These are phyloP conservation scores for Cabera pusaria DNA, from an alignment of 2,888 invertebrate species.

Conservation along the genomic window DNA sequence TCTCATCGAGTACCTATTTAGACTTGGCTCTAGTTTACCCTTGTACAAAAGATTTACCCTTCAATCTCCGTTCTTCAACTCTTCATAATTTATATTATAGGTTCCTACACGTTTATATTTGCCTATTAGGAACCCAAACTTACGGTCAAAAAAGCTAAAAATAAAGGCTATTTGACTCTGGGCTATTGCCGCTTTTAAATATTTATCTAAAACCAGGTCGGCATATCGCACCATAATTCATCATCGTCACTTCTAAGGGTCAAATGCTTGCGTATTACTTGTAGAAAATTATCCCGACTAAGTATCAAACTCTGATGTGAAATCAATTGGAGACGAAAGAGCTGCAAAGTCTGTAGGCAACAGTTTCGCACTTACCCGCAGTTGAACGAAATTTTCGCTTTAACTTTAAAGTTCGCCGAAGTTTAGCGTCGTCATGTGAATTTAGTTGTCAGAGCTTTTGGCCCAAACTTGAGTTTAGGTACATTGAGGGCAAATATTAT, in stretches of 20 bases:
- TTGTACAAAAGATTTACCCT: neutral
- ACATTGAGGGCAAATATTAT: no score
- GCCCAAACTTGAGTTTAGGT: slow-evolving; percentile 1
- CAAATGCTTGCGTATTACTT: no score
- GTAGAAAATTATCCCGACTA: no score
- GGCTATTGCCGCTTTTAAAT: no score
- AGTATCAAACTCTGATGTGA: neutral
- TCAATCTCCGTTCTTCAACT: neutral
- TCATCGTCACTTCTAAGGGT: no score
- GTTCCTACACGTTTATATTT: no score
- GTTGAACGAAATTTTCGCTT: slow-evolving; percentile 12
- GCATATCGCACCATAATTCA: no score
- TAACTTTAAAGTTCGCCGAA: slow-evolving; percentile 15
- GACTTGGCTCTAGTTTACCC: slow-evolving; percentile 3
- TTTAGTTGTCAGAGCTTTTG: slow-evolving; percentile 17
- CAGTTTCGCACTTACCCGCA: slow-evolving; percentile 12
- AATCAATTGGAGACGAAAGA: slow-evolving; percentile 9
- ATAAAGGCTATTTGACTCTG: no score
- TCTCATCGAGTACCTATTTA: neutral
- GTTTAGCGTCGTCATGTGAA: slow-evolving; percentile 16
- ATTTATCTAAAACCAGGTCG: no score
- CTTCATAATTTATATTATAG: no score
- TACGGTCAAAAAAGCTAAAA: slow-evolving; percentile 4
- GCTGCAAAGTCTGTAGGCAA: slow-evolving; percentile 9
- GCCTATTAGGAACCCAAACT: neutral